Evolutionary conservation across 1,140 invertebrate species (phyloP).

Genomic region (Rhysida immarginata): DNA sequence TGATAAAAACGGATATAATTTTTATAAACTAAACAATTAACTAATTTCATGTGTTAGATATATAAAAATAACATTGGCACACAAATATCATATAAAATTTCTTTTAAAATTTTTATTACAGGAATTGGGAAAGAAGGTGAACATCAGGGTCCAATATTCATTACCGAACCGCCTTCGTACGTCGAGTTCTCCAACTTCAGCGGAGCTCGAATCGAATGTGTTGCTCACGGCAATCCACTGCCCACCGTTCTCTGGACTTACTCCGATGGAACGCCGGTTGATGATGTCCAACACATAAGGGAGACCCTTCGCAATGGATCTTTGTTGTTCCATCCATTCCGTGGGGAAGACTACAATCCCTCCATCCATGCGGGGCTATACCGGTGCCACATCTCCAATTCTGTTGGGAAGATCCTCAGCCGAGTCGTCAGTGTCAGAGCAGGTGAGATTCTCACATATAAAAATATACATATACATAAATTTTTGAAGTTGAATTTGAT

Average conservation of each 20-base stretch:
- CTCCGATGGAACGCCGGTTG: conserved; percentile 22
- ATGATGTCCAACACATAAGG: conserved; percentile 22
- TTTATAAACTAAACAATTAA: too few species aligned
- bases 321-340: conserved; percentile 28
- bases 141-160: conserved; percentile 25
- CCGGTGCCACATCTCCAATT: conserved; percentile 29
- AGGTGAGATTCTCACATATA: too few species aligned
- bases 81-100: too few species aligned
- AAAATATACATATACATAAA: too few species aligned
- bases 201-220: conserved; percentile 24
- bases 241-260: conserved; percentile 14
- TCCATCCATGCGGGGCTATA: conserved; percentile 24
- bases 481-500: too few species aligned
- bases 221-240: conserved; percentile 39
- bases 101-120: too few species aligned
- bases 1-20: too few species aligned
- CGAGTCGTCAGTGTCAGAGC: conserved; percentile 25
- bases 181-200: conserved; percentile 25
- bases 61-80: too few species aligned
- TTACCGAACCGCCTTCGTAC: conserved; percentile 20
- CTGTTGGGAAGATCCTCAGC: conserved; percentile 27
- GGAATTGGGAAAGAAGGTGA: too few species aligned
- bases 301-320: conserved; percentile 28
- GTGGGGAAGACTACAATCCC: conserved; percentile 18
- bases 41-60: too few species aligned